Base-by-base conservation (phyloP, 30 jellyfish, hydroid and myxozoan species). In the Aurelia aurita region DNA sequence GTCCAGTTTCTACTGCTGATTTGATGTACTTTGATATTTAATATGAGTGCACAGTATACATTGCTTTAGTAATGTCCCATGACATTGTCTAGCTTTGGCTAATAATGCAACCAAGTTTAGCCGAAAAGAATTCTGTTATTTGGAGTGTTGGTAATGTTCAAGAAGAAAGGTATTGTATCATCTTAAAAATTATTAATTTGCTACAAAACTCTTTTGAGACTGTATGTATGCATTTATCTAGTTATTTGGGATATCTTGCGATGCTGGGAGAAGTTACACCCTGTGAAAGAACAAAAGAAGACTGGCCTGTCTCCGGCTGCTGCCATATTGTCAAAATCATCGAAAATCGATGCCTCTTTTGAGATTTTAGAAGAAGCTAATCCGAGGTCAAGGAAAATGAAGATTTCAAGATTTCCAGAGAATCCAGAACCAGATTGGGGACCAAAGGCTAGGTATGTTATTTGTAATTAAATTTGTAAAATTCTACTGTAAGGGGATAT, bases 361-460 rank as follows among this genome's bases (percentile, higher is more conserved):
- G 96, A 82, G 18, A 77, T 87, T 3, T 27, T 80, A 47, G 88
- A 73, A 25, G 90, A 74, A 25, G 98, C 98, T 46, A 82, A 66
- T 82, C 97, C 98, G 10, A 69, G 58, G 46, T 93, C 98, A 39
- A 64, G 91, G 55, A 51, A 55, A 55, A 25, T 68, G 74, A 88
- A 72, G 34, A 81, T 93, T 61, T 54, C 90, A 10, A 67, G 98
- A 25, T 93, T 80, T 53, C 98, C 96, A 4, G 93, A 67, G 44
- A 93, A 93, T 59, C 98, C 98, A 13, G 90, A 79, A 57, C 92
- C 89, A 19, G 94, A 93, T 32, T 93, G 98, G 98, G 98, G 98
- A 15, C 98, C 98, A 3, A 93, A 93, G 76, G 97, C 98, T 46
- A 93, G 97, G 98, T 93, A 77, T 9, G 63, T 28, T 19, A 0